Conservation (phyloP, 1,140 invertebrate species). For the Sarcophaga peregrina region DNA sequence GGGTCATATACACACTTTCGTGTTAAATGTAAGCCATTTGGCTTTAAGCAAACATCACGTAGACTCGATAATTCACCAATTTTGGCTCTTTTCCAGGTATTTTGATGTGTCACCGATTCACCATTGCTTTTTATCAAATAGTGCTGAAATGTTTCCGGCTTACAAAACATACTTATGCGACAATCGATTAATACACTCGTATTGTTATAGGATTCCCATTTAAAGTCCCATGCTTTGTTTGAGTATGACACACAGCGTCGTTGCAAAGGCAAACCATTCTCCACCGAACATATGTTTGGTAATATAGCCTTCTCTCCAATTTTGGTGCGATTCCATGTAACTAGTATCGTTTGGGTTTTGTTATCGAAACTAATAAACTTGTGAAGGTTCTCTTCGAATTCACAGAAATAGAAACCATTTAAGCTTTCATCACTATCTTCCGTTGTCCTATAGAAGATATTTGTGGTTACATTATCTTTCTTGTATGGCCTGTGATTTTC, state of each 20-base stretch:
- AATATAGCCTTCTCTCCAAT: background rate
- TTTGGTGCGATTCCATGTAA: slow-evolving; percentile 23
- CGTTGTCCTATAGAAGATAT: too few species aligned
- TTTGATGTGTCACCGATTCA: slow-evolving; percentile 24
- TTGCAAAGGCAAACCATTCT: slow-evolving; percentile 21
- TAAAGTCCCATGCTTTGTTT: too few species aligned
- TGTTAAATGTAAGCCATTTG: slow-evolving; percentile 58
- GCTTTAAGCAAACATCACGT: slow-evolving; percentile 53
- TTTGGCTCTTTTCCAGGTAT: slow-evolving; percentile 54
- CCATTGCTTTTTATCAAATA: slow-evolving; percentile 37
- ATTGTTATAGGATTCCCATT: background rate
- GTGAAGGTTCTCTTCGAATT: background rate
- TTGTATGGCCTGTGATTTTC: background rate
- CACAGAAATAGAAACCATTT: background rate
- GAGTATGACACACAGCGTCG: background rate
- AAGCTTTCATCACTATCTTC: background rate
- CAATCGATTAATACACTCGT: background rate
- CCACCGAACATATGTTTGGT: slow-evolving; percentile 13
- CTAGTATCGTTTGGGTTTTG: slow-evolving; percentile 2
- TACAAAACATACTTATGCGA: slow-evolving; percentile 29
- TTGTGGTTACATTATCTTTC: background rate
- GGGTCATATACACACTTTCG: slow-evolving; percentile 47
- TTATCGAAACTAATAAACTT: slow-evolving; percentile 1
- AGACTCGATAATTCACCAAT: slow-evolving; percentile 52
- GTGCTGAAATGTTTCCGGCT: slow-evolving; percentile 42